Conservation (phyloP, 2,113 vertebrate species). For the Malurus elegans region DNA sequence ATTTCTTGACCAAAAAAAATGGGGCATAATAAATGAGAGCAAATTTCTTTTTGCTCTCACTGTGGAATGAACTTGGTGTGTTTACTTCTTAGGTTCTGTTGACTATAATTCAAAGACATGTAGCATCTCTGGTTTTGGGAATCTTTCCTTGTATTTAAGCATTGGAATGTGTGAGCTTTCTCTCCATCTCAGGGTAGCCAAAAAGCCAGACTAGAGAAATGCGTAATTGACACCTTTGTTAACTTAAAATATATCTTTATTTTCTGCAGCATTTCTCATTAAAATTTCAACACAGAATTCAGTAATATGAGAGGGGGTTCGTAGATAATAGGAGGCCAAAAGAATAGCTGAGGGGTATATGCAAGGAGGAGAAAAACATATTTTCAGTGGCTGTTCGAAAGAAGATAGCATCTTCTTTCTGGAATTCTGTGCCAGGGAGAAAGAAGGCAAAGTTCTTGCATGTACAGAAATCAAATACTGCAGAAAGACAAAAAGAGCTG, state of each 20-base stretch:
- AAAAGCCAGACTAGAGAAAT: neutral
- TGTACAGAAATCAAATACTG: neutral
- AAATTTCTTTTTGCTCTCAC: slow-evolving; percentile 7
- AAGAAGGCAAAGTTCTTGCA: neutral
- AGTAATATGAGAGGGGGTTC: neutral
- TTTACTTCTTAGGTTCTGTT: neutral
- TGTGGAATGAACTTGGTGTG: neutral
- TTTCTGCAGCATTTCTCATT: neutral
- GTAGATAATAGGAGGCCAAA: neutral
- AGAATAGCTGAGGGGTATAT: neutral
- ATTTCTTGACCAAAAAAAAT: neutral
- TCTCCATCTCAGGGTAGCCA: neutral
- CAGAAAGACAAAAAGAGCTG: slow-evolving; percentile 14
- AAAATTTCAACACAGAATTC: neutral
- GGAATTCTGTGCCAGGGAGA: neutral
- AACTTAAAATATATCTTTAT: neutral
- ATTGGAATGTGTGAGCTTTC: neutral
- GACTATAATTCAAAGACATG: neutral
- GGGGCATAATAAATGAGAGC: neutral
- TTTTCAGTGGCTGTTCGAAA: slow-evolving; percentile 8
- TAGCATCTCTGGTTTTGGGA: neutral
- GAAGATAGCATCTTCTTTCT: neutral
- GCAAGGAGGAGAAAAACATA: neutral
- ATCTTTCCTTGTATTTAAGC: neutral
- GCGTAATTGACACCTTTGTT: neutral